Evolutionary conservation across 2,113 vertebrate genomes (phyloP).

Genomic region (Gymnogyps californianus): DNA sequence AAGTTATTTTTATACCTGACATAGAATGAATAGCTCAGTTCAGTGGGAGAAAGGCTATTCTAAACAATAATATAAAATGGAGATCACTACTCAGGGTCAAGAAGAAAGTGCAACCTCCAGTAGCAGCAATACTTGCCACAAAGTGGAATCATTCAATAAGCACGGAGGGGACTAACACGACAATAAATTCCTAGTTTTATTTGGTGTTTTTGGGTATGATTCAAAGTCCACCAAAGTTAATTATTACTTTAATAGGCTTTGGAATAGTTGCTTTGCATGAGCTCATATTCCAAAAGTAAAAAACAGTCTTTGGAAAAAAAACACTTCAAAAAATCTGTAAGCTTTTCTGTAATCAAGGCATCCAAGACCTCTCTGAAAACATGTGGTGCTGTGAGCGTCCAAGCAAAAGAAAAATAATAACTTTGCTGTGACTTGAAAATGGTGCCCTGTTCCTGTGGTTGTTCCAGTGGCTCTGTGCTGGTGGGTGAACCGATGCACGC

Average conservation of each 20-base stretch:
- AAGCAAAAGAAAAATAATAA: neutral
- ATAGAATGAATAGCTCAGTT: neutral
- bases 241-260: constrained; percentile 6
- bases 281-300: neutral
- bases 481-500: neutral
- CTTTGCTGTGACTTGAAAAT: neutral
- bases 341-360: neutral
- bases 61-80: neutral
- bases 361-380: neutral
- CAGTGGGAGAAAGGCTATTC: neutral
- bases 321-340: neutral
- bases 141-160: neutral
- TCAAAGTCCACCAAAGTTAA: constrained; percentile 3
- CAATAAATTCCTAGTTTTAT: neutral
- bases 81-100: neutral
- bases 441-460: neutral
- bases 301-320: neutral
- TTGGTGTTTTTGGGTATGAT: neutral
- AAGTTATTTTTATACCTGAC: neutral
- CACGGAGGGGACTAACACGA: neutral
- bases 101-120: neutral
- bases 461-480: neutral
- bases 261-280: neutral
- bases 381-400: neutral
- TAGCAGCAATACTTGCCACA: neutral